These are phyloP conservation scores for Fopius arisanus DNA, from an alignment of 1,140 invertebrate species.

Conservation along the genomic window DNA sequence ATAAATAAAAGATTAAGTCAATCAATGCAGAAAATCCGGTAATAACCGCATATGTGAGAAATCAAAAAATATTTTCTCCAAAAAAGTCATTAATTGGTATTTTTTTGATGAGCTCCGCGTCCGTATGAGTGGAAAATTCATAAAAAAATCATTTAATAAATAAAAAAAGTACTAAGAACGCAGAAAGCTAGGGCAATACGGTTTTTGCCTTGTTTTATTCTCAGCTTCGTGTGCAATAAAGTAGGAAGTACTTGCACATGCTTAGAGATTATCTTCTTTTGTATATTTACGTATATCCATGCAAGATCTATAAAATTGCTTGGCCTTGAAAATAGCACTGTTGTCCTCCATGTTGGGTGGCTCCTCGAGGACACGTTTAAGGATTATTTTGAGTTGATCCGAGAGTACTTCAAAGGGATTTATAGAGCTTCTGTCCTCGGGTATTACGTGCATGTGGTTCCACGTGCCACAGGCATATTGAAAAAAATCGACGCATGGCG, in stretches of 20 bases:
- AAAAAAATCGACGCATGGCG: conserved; percentile 90
- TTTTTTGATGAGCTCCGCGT: too few relatives aligned
- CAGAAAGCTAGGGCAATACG: too few relatives aligned
- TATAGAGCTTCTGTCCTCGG: conserved; percentile 86
- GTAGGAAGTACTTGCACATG: neutral
- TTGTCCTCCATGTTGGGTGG: conserved; percentile 71
- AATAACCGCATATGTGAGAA: too few relatives aligned
- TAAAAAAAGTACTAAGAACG: too few relatives aligned
- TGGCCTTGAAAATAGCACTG: conserved; percentile 80
- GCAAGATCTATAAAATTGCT: conserved; percentile 86
- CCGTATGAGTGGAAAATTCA: too few relatives aligned
- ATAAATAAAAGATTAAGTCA: too few relatives aligned
- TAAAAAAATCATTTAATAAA: too few relatives aligned
- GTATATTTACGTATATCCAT: conserved; percentile 77
- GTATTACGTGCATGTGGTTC: conserved; percentile 89
- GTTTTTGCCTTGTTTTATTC: too few relatives aligned
- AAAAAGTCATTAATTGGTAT: too few relatives aligned
- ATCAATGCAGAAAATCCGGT: too few relatives aligned
- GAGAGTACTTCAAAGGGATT: conserved; percentile 89
- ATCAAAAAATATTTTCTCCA: too few relatives aligned
- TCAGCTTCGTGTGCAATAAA: neutral
- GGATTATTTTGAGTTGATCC: conserved; percentile 84
- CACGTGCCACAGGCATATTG: conserved; percentile 89
- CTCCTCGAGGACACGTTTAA: conserved; percentile 82
- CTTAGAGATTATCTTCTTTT: neutral